These are phyloP conservation scores for Drosophila antonietae DNA, from an alignment of 2,888 invertebrate genomes.

Conservation along the genomic window DNA sequence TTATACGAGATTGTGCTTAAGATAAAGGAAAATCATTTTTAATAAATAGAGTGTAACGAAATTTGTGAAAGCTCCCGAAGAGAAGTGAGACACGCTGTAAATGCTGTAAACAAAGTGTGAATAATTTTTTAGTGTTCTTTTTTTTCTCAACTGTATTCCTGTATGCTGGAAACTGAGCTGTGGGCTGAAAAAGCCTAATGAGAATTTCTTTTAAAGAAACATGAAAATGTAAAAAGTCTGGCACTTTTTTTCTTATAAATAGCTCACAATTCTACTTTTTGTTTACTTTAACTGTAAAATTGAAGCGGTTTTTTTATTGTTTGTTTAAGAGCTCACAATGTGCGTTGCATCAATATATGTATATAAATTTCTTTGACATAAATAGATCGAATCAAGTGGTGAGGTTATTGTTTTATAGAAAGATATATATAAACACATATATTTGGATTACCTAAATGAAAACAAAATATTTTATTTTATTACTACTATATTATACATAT, in stretches of 20 bases:
- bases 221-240: neutral
- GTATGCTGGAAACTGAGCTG: neutral
- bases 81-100: conserved; percentile 16
- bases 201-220: neutral
- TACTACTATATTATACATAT: neutral
- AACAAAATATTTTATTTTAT: neutral
- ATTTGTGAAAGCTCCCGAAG: conserved; percentile 45
- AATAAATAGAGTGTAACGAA: conserved; percentile 38
- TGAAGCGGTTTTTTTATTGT: conserved; percentile 8
- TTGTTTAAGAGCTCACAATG: conserved; percentile 7
- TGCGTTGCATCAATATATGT: conserved; percentile 37
- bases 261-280: conserved; percentile 12
- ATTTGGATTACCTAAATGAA: neutral
- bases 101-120: conserved; percentile 52
- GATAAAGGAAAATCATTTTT: conserved; percentile 3
- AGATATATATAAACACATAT: neutral
- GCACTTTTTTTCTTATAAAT: conserved; percentile 8
- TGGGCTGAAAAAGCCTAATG: neutral
- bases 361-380: conserved; percentile 40
- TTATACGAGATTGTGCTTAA: conserved; percentile 17
- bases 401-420: neutral
- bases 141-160: conserved; percentile 3
- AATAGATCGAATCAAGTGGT: conserved; percentile 22
- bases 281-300: conserved; percentile 21
- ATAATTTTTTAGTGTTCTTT: conserved; percentile 13